Evolutionary conservation across 2,113 vertebrate genomes (phyloP).

Genomic region (Cephalophus harveyi): DNA sequence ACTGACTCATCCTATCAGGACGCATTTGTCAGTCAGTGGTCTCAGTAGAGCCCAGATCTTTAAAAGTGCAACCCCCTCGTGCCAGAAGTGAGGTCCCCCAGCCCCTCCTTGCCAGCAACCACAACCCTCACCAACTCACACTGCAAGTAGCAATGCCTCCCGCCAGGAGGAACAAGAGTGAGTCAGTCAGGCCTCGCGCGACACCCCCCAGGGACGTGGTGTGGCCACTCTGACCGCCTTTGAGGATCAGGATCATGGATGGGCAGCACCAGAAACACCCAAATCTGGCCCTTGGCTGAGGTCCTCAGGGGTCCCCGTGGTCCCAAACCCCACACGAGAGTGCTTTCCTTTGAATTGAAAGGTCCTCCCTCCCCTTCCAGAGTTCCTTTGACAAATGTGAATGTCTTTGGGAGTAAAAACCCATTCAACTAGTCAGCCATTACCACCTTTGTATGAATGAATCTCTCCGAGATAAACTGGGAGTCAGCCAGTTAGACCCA

Average conservation of each 20-base stretch:
- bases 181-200: not conserved
- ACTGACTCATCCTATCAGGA: not conserved
- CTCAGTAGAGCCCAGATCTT: not conserved
- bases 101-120: not conserved
- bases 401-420: not conserved
- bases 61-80: not conserved
- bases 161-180: fast-evolving
- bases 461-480: not conserved
- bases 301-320: not conserved
- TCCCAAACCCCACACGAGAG: not conserved
- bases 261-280: not conserved
- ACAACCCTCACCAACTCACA: no score
- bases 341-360: not conserved
- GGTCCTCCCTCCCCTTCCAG: not conserved
- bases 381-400: not conserved
- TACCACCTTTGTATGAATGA: not conserved
- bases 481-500: not conserved
- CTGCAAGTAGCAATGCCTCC: not conserved
- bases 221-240: not conserved
- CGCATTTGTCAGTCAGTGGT: not conserved
- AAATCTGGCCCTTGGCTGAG: no score
- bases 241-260: not conserved
- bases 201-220: not conserved
- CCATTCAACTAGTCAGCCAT: not conserved
- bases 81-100: not conserved